Conservation (phyloP, 2,888 invertebrate genomes). For the Tipula confusa region DNA sequence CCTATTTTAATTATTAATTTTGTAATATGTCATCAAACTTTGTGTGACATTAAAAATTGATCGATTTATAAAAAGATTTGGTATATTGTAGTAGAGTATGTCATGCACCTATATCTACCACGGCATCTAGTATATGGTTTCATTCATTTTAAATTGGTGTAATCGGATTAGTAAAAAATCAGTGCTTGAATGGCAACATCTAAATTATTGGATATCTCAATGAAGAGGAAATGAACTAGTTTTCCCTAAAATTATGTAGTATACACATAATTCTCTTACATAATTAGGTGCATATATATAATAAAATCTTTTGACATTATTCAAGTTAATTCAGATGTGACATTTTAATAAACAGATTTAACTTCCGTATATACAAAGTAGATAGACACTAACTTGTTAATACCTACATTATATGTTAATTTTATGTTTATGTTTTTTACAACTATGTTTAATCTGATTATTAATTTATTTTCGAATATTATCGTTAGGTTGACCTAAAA, state of each 20-base stretch:
- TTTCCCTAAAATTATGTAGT: not conserved
- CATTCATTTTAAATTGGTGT: not conserved
- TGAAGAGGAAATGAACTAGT: not conserved
- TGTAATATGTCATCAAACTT: not conserved
- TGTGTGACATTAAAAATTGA: not conserved
- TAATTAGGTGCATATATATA: not conserved
- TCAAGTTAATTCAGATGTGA: not conserved
- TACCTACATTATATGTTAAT: slow-evolving; percentile 1
- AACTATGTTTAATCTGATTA: too few relatives aligned
- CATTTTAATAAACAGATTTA: not conserved
- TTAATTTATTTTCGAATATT: too few relatives aligned
- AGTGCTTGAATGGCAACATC: not conserved
- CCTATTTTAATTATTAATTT: not conserved
- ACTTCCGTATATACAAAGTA: not conserved
- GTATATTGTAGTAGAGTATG: not conserved
- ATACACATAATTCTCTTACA: not conserved
- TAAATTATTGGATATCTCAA: not conserved
- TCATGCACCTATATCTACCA: not conserved
- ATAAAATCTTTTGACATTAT: not conserved
- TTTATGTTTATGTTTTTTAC: too few relatives aligned
- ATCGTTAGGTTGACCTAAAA: too few relatives aligned
- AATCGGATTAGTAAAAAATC: not conserved
- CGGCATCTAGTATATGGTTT: not conserved
- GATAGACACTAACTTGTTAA: too few relatives aligned
- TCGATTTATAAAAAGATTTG: not conserved